A percentile compares a stretch with the other conserved stretches of the same genome.
Conservation (phyloP, 2,113 vertebrate genomes). For the Hemiprocne comata region DNA sequence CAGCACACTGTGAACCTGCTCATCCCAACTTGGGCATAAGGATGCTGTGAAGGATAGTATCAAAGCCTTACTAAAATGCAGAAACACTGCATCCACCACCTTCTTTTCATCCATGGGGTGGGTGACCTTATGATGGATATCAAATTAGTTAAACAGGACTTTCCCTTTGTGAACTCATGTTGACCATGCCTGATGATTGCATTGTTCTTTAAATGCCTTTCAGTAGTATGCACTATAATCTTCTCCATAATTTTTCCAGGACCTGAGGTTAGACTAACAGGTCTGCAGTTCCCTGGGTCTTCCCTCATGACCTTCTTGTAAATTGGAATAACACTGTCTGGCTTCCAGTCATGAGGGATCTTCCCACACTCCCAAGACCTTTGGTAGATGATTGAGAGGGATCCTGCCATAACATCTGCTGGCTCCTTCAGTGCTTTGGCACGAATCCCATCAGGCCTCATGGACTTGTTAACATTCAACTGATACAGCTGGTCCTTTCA, state of each 20-base stretch:
- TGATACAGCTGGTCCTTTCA: background rate
- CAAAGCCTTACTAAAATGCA: background rate
- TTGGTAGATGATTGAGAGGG: background rate
- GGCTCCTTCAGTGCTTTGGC: background rate
- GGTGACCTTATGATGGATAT: background rate
- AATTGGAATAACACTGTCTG: background rate
- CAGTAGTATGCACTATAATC: background rate
- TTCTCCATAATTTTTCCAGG: background rate
- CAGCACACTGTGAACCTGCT: rapidly evolving
- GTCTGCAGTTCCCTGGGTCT: background rate
- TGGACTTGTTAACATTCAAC: background rate
- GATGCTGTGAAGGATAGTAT: background rate
- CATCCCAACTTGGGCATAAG: background rate
- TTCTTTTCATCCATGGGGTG: background rate
- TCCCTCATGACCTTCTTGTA: background rate
- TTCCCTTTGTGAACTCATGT: background rate
- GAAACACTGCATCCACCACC: rapidly evolving
- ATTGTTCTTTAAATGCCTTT: background rate
- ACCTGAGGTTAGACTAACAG: background rate
- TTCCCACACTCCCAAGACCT: background rate
- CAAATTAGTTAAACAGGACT: background rate
- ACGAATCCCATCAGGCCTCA: background rate
- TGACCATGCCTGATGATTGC: no score
- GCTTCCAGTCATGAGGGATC: background rate
- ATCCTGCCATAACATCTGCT: background rate